These are phyloP conservation scores for Tetranychus cinnabarinus DNA, from an alignment of 1,140 invertebrate genomes.

Conservation along the genomic window DNA sequence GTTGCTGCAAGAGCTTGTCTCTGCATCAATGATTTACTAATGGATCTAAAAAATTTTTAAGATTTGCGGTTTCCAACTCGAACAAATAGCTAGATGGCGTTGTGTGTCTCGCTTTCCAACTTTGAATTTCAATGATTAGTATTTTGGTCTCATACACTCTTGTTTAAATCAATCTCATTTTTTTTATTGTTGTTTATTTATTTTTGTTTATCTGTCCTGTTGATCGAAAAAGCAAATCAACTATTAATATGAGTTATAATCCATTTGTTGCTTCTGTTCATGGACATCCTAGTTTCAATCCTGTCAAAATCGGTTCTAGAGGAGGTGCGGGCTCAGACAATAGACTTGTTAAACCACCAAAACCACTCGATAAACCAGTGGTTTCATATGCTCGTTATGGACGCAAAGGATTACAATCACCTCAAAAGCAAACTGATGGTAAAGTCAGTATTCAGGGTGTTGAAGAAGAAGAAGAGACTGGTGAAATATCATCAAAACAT, in stretches of 20 bases:
- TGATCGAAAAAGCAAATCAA: background rate
- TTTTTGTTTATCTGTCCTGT: too few relatives aligned
- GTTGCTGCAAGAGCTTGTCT: slow-evolving; percentile 86
- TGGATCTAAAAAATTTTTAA: slow-evolving; percentile 68
- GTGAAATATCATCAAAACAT: slow-evolving; percentile 86
- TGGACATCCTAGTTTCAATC: slow-evolving; percentile 75
- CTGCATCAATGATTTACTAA: slow-evolving; percentile 84
- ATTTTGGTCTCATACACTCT: too few relatives aligned
- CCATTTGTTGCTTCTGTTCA: slow-evolving; percentile 67
- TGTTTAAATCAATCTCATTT: too few relatives aligned
- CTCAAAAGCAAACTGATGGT: slow-evolving; percentile 12
- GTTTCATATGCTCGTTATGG: slow-evolving; percentile 98
- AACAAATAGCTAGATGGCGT: too few relatives aligned
- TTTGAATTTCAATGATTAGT: too few relatives aligned
- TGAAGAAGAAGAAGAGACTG: slow-evolving; percentile 86
- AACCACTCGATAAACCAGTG: slow-evolving; percentile 88
- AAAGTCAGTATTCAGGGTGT: slow-evolving; percentile 81
- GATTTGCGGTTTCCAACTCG: too few relatives aligned
- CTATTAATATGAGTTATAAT: slow-evolving; percentile 20
- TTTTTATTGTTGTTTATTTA: too few relatives aligned
- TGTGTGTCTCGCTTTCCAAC: too few relatives aligned
- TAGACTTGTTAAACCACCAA: slow-evolving; percentile 66
- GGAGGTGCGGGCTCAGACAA: slow-evolving; percentile 39
- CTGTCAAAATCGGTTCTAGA: slow-evolving; percentile 65
- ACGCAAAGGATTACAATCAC: slow-evolving; percentile 30